These are phyloP conservation scores for Leptodactylus fuscus DNA, from an alignment of 2,113 vertebrate species.

Conservation along the genomic window DNA sequence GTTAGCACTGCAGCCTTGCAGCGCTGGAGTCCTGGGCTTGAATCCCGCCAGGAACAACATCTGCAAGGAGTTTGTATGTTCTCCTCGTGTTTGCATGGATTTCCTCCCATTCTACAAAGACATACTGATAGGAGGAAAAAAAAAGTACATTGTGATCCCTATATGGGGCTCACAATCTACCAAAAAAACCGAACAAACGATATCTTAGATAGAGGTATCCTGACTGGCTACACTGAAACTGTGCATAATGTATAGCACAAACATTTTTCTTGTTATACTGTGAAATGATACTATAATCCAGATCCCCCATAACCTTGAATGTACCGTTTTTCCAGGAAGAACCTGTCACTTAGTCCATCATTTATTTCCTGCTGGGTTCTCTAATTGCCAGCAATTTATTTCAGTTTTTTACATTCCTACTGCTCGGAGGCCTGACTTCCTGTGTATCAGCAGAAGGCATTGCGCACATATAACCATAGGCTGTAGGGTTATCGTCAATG, in stretches of 20 bases:
- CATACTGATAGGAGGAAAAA: too few relatives aligned
- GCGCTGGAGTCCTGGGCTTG: too few relatives aligned
- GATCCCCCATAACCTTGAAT: background rate
- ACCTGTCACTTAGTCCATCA: constrained; percentile 30
- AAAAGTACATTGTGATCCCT: too few relatives aligned
- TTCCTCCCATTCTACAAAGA: too few relatives aligned
- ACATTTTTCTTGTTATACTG: background rate
- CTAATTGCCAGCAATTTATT: constrained; percentile 16
- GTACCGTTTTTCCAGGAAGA: constrained; percentile 32
- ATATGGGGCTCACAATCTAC: too few relatives aligned
- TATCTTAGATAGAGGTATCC: too few relatives aligned
- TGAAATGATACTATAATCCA: background rate
- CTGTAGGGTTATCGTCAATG: constrained; percentile 31
- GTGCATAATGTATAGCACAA: background rate
- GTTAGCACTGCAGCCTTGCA: too few relatives aligned
- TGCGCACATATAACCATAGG: constrained; percentile 16
- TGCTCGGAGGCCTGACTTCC: constrained; percentile 21
- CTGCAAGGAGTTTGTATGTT: too few relatives aligned
- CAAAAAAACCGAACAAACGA: too few relatives aligned
- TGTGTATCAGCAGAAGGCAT: constrained; percentile 15
- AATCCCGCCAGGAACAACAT: too few relatives aligned
- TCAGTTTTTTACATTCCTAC: constrained; percentile 20
- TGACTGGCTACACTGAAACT: background rate
- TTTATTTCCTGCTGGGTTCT: constrained; percentile 33
- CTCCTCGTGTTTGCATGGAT: too few relatives aligned